phyloP scores from a whole-genome alignment of 2,113 vertebrate genomes.

The mouse (Mus musculus) region GRCm39 chr3:89423001-89423500 shows the following conservation, averaged over 20 bases:
- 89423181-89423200: not conserved
- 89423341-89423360: not conserved
- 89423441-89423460: not conserved
- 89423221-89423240: not conserved
- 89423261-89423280: too few relatives aligned
- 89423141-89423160: fast-evolving
- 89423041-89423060: not conserved
- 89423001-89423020: not conserved
- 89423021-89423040: not conserved
- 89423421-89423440: not conserved
- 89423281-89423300: too few relatives aligned
- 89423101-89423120: not conserved
- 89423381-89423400: not conserved
- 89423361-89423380: not conserved
- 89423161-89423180: not conserved
- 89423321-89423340: too few relatives aligned
- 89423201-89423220: not conserved
- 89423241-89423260: not conserved
- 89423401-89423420: not conserved
- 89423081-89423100: not conserved
- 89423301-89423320: too few relatives aligned
- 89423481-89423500: not conserved
- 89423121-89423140: not conserved
- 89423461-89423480: not conserved
- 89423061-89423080: not conserved